These are phyloP conservation scores for Lasioglossum oenotherae DNA, from an alignment of 2,888 invertebrate species.

Conservation along the genomic window DNA sequence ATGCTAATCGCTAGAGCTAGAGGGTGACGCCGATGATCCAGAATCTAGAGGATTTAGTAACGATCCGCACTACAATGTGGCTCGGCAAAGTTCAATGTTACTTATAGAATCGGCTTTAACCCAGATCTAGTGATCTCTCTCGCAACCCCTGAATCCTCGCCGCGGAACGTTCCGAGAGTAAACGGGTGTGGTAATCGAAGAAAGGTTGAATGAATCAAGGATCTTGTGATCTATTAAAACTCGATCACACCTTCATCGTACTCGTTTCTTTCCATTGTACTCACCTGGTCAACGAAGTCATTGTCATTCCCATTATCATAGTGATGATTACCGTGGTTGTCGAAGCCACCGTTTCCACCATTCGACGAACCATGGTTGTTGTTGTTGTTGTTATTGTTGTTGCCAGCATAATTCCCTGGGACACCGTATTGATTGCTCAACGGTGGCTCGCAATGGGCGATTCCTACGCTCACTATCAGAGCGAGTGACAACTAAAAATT, in stretches of 20 bases:
- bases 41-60: background rate
- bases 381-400: constrained; percentile 53
- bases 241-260: background rate
- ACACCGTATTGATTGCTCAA: constrained; percentile 81
- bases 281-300: constrained; percentile 82
- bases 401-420: constrained; percentile 78
- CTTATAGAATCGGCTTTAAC: constrained; percentile 43
- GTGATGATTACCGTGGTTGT: constrained; percentile 64
- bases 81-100: constrained; percentile 62
- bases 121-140: constrained; percentile 45
- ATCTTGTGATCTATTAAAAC: constrained; percentile 4
- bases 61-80: constrained; percentile 30
- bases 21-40: background rate
- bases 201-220: background rate
- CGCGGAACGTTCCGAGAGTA: constrained; percentile 6
- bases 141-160: background rate
- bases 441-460: constrained; percentile 76
- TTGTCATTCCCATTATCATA: constrained; percentile 65
- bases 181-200: background rate
- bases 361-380: constrained; percentile 36
- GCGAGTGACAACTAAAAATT: constrained; percentile 56
- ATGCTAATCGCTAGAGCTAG: background rate
- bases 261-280: background rate
- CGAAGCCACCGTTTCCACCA: constrained; percentile 44
- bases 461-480: constrained; percentile 73